Evolutionary conservation across 1,140 invertebrate genomes (phyloP), one percentile per base, ranked within the genome.

Genomic region (Drosophila kohkoa): DNA sequence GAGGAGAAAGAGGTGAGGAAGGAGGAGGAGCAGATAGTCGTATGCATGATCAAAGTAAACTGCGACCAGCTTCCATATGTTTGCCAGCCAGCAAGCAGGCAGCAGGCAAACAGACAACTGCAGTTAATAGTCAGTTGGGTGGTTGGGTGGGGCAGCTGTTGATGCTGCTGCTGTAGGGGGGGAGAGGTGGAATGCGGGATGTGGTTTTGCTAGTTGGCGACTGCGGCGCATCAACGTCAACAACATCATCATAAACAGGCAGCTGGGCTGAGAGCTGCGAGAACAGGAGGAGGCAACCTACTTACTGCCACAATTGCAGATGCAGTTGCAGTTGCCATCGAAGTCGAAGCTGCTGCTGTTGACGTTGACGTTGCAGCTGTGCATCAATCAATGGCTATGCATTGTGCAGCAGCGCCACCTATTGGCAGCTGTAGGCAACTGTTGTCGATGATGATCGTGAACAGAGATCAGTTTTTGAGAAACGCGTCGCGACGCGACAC

Each of bases 161-260:
- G n/a, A 41, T 8, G 16, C 2, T 28, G n/a, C 1, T 28, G 10
- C 5, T 32, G 45, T 28, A 51, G 11, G 46, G 59, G 11, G 46
- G 57, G 38, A 38, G 54, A 16, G 35, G 11, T 45, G 1, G 11
- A 41, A 28, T 54, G 55, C 20, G 20, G 15, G 45, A 38, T 52
- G 49, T 38, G 59, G 15, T 41, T 8, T 11, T 16, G 46, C 32
- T 60, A 38, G 35, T 43, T 58, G 69, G 69, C 43, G 67, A 70
- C 82, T 87, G 82, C 54, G 79, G 76, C 83, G 66, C 82, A 87
- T 87, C 82, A 88, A 88, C 82, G 80, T 89, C 83, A 83, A 81
- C 83, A 80, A 77, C 83, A 82, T 72, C 70, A 78, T 82, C 76
- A 72, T 64, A 65, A 69, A 74, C 55, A 59, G 64, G 60, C 77